A percentile compares a stretch with the other conserved stretches of the same genome.
Evolutionary conservation across 2,113 vertebrate species (phyloP).

Genomic region (Merops nubicus): DNA sequence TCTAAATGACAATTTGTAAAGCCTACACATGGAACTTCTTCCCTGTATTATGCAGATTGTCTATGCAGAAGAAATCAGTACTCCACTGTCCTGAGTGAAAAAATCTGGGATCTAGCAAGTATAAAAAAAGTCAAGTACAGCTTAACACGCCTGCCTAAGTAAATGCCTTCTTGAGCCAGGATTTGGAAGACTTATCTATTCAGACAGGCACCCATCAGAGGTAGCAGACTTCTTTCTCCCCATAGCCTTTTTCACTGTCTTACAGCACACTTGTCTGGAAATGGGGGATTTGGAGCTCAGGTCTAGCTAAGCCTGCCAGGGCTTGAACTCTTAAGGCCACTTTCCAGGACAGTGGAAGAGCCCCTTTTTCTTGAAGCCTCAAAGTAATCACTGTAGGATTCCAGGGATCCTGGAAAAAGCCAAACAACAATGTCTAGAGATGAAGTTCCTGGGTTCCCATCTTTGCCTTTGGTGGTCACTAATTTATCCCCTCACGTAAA

Average conservation of each 20-base stretch:
- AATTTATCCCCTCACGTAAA: not conserved
- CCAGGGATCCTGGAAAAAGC: not conserved
- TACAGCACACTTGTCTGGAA: not conserved
- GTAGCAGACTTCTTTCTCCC: not conserved
- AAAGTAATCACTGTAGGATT: fast-evolving
- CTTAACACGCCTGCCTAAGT: not conserved
- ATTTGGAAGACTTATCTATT: not conserved
- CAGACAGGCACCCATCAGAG: not conserved
- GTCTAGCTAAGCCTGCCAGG: not conserved
- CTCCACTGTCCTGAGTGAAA: not conserved
- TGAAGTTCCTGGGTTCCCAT: not conserved
- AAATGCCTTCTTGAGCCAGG: not conserved
- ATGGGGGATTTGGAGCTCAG: fast-evolving
- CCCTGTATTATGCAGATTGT: not conserved
- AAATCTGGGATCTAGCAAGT: not conserved
- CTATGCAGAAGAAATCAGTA: not conserved
- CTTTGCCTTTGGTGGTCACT: not conserved
- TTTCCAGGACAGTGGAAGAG: not conserved
- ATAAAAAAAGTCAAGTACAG: not conserved
- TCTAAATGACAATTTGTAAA: not conserved
- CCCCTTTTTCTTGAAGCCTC: not conserved
- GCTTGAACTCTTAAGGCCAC: not conserved
- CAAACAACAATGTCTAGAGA: not conserved
- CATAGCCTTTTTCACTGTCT: not conserved
- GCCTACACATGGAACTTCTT: not conserved